Evolutionary conservation across 2,888 invertebrate genomes (phyloP).

Genomic region (Dioctria rufipes): DNA sequence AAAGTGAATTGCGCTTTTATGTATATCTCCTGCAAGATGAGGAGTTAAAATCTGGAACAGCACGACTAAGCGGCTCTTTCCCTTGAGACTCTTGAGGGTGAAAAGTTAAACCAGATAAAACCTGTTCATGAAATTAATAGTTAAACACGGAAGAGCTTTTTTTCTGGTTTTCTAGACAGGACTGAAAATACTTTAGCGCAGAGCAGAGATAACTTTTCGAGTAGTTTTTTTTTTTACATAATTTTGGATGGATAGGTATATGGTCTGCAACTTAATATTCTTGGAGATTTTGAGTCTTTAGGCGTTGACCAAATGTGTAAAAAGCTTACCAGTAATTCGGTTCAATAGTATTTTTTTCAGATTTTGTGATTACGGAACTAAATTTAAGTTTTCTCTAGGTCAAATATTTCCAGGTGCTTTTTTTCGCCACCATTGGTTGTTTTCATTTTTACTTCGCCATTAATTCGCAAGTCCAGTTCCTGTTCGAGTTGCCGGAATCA

Average conservation of each 20-base stretch:
- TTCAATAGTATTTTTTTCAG: no score
- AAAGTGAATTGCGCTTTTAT: constrained; percentile 26
- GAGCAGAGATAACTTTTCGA: background rate
- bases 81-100: background rate
- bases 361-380: no score
- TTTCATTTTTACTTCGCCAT: no score
- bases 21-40: background rate
- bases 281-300: no score
- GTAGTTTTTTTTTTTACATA: constrained; percentile 10
- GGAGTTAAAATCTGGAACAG: background rate
- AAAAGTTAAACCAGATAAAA: background rate
- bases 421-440: no score
- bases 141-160: constrained; percentile 25
- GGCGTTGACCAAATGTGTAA: no score
- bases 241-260: background rate
- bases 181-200: background rate
- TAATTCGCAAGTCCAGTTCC: no score
- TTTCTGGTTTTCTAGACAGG: background rate
- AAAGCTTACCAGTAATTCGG: no score
- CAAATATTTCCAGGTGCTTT: no score
- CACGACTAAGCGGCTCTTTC: constrained; percentile 9
- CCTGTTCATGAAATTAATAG: constrained; percentile 27
- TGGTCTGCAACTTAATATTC: no score
- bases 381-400: no score
- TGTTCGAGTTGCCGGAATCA: no score